phyloP scores from a whole-genome alignment of 1,140 invertebrate species.

The Anoplolepis gracilipes region DNA sequence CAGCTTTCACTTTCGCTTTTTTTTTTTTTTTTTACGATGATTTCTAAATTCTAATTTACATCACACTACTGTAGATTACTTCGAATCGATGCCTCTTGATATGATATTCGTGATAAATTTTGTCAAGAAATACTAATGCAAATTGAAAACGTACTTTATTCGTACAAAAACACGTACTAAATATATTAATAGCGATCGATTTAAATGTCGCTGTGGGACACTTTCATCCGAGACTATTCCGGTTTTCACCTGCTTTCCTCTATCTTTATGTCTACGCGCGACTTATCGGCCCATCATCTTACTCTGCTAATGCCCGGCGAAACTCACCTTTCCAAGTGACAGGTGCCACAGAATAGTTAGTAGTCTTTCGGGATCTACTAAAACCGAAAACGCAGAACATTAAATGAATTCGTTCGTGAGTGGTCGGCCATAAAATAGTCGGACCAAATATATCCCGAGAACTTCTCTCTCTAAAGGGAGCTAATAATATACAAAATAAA shows the following conservation, averaged over 20 bases:
- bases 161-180: neutral
- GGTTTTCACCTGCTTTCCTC: constrained; percentile 76
- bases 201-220: constrained; percentile 28
- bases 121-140: neutral
- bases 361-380: constrained; percentile 47
- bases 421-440: constrained; percentile 16
- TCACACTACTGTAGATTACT: neutral
- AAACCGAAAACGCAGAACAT: constrained; percentile 47
- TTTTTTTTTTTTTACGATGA: neutral
- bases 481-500: constrained; percentile 44
- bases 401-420: constrained; percentile 39
- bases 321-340: constrained; percentile 65
- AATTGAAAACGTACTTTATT: neutral
- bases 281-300: constrained; percentile 73
- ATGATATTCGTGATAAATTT: neutral
- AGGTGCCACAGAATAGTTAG: constrained; percentile 64
- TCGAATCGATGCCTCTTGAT: neutral
- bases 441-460: constrained; percentile 26
- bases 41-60: neutral
- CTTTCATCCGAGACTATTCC: neutral
- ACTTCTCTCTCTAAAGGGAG: neutral
- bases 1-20: neutral
- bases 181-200: constrained; percentile 47
- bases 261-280: constrained; percentile 42
- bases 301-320: constrained; percentile 60